Evolutionary conservation across 2,888 invertebrate genomes (phyloP).

Genomic region (Bellardia bayeri): DNA sequence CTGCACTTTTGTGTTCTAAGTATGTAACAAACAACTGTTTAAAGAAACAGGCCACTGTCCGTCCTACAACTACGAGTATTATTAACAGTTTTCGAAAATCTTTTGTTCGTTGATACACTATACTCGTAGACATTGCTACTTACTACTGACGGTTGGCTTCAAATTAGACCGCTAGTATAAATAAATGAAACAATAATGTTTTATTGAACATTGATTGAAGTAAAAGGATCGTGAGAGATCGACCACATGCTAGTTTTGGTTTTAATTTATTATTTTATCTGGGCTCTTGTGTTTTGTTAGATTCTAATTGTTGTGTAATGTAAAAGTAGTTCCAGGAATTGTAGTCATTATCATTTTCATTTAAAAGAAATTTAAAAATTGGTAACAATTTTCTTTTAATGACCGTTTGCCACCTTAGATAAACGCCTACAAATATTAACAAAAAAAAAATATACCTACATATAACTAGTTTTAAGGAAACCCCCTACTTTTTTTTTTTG

Average conservation of each 20-base stretch:
- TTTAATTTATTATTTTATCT: slow-evolving; percentile 61
- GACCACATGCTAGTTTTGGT: slow-evolving; percentile 69
- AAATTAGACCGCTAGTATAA: slow-evolving; percentile 4
- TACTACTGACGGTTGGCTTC: neutral
- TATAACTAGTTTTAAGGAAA: neutral
- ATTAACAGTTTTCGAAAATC: slow-evolving; percentile 17
- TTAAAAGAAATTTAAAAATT: slow-evolving; percentile 54
- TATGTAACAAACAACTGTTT: slow-evolving; percentile 40
- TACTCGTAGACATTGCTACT: neutral
- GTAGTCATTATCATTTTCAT: slow-evolving; percentile 64
- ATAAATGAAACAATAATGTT: neutral
- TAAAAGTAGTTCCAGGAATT: slow-evolving; percentile 60
- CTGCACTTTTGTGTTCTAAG: neutral
- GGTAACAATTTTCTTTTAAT: slow-evolving; percentile 76
- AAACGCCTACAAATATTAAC: slow-evolving; percentile 75
- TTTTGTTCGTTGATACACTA: slow-evolving; percentile 22
- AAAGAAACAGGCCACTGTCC: slow-evolving; percentile 49
- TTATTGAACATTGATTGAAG: slow-evolving; percentile 51
- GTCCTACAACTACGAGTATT: slow-evolving; percentile 9
- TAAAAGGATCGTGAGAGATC: slow-evolving; percentile 39
- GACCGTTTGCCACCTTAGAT: slow-evolving; percentile 79
- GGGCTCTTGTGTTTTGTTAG: slow-evolving; percentile 13
- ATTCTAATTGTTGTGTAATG: slow-evolving; percentile 68
- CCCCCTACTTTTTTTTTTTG: neutral
- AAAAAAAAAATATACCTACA: neutral